Percentiles rank a stretch among this genome's conserved stretches.
Evolutionary conservation across 2,113 vertebrate genomes (phyloP).

Genomic region (Prietella phreatophila): DNA sequence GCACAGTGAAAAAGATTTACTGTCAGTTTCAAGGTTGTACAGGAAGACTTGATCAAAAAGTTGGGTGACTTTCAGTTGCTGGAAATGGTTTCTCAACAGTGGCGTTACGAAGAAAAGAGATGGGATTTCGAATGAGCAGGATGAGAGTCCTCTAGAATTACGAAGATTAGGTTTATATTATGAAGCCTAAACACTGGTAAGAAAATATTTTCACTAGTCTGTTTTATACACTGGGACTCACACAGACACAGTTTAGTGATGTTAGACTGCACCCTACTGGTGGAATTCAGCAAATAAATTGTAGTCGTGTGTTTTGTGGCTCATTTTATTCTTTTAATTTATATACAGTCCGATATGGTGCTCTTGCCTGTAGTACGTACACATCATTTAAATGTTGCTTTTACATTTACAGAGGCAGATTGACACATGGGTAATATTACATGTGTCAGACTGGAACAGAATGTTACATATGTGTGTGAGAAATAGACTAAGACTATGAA

Average conservation of each 20-base stretch:
- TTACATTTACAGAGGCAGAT: not conserved
- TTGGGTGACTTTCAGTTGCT: conserved; percentile 9
- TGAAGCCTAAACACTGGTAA: conserved; percentile 14
- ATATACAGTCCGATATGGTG: not conserved
- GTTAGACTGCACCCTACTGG: conserved; percentile 2
- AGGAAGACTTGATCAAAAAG: conserved; percentile 31
- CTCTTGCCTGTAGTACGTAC: not conserved
- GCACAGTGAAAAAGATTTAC: not conserved
- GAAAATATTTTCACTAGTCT: not conserved
- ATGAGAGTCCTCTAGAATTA: not conserved
- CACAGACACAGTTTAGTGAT: not conserved
- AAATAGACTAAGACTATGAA: not conserved
- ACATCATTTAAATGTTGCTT: not conserved
- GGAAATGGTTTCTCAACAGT: conserved; percentile 28
- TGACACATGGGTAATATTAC: not conserved
- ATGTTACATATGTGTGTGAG: not conserved
- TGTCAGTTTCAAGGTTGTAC: not conserved
- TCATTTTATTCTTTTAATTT: not conserved
- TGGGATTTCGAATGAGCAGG: not conserved
- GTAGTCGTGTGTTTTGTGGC: not conserved
- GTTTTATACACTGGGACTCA: not conserved
- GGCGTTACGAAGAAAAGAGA: not conserved
- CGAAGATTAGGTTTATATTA: not conserved
- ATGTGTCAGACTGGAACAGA: too few species aligned
- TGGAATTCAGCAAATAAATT: not conserved